Conservation (phyloP, 2,888 invertebrate genomes). For the Willowsia nigromaculata region DNA sequence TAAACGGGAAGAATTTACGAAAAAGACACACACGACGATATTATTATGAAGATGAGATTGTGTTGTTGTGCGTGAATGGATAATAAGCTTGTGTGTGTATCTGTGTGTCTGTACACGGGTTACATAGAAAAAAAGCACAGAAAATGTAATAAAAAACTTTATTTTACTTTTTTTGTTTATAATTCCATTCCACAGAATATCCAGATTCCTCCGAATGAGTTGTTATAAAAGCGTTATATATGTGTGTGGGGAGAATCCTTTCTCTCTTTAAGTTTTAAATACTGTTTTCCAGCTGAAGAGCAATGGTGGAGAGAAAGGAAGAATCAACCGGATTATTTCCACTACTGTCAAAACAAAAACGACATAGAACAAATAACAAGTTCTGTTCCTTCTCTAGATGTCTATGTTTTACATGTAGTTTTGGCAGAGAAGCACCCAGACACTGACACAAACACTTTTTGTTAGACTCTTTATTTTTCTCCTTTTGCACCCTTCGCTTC, state of each 20-base stretch:
- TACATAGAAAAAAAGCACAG: too few species aligned
- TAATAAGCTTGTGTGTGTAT: neutral
- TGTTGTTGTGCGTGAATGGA: constrained; percentile 17
- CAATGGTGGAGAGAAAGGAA: neutral
- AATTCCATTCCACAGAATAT: too few species aligned
- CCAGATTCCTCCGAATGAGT: too few species aligned
- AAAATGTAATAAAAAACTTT: neutral
- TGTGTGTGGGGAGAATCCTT: too few species aligned
- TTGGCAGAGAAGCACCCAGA: neutral
- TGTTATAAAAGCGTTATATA: too few species aligned
- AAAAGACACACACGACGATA: constrained; percentile 22
- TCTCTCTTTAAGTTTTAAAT: neutral
- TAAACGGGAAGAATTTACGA: constrained; percentile 1
- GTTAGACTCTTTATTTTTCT: neutral
- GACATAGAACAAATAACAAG: neutral
- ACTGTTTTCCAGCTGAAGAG: neutral
- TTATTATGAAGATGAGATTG: neutral
- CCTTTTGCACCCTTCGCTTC: neutral
- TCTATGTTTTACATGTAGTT: neutral
- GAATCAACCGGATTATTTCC: constrained; percentile 27
- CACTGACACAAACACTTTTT: neutral
- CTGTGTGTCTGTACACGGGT: neutral
- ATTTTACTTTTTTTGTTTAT: too few species aligned
- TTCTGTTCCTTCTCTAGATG: neutral
- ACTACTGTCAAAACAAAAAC: constrained; percentile 31